Conservation (phyloP, 2,888 invertebrate species). For the Drosophila silvestris region DNA sequence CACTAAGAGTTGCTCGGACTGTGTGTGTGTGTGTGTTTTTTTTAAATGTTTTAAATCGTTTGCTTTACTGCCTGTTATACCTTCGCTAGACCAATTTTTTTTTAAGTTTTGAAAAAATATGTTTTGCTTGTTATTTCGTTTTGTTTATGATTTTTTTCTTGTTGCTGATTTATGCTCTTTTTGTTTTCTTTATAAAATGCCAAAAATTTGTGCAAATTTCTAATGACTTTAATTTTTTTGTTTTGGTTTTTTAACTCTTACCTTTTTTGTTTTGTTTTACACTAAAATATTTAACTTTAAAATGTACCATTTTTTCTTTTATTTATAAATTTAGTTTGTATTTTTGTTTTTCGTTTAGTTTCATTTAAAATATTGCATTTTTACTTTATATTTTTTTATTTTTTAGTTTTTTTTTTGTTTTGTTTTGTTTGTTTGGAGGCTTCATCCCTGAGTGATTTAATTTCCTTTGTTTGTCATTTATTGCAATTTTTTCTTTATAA, state of each 20-base stretch:
- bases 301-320: slow-evolving; percentile 61
- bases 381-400: slow-evolving; percentile 51
- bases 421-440: slow-evolving; percentile 84
- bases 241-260: slow-evolving; percentile 22
- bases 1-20: slow-evolving; percentile 82
- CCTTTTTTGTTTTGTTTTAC: slow-evolving; percentile 50
- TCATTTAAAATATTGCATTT: slow-evolving; percentile 79
- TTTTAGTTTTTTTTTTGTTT: slow-evolving; percentile 48
- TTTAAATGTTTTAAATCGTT: slow-evolving; percentile 35
- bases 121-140: slow-evolving; percentile 50
- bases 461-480: slow-evolving; percentile 82
- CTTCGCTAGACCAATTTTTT: slow-evolving; percentile 72
- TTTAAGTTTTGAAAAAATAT: slow-evolving; percentile 71
- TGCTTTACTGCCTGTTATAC: slow-evolving; percentile 60
- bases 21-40: slow-evolving; percentile 30
- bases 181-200: slow-evolving; percentile 76
- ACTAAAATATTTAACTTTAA: slow-evolving; percentile 79
- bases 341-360: slow-evolving; percentile 57
- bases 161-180: slow-evolving; percentile 54
- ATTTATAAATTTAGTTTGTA: slow-evolving; percentile 52
- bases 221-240: slow-evolving; percentile 53
- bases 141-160: slow-evolving; percentile 40
- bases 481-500: slow-evolving; percentile 79
- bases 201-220: slow-evolving; percentile 82
- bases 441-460: slow-evolving; percentile 85